phyloP scores from a whole-genome alignment of 2,797 vertebrate species.

The Rhincodon typus region DNA sequence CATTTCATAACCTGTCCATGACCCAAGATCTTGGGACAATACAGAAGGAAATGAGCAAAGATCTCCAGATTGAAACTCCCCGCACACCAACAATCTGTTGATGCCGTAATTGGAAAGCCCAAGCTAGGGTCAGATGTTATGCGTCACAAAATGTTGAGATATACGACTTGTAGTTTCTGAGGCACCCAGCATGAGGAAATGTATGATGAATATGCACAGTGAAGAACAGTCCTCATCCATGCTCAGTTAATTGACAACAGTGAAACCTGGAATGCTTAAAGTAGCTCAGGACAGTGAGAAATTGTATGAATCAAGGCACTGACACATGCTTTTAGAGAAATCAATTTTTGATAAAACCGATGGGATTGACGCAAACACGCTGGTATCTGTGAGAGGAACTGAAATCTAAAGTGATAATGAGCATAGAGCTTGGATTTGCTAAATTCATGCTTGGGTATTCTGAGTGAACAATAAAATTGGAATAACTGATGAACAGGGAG shows the following conservation, averaged over 20 bases:
- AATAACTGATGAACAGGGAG: no score
- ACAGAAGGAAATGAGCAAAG: background rate
- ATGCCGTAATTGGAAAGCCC: background rate
- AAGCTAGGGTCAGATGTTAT: background rate
- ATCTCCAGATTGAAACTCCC: background rate
- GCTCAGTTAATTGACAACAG: background rate
- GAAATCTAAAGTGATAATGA: background rate
- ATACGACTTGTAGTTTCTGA: background rate
- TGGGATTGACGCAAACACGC: background rate
- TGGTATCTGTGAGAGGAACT: background rate
- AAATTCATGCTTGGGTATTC: background rate
- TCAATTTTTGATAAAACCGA: background rate
- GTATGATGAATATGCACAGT: background rate
- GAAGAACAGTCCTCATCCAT: background rate
- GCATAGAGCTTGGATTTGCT: background rate
- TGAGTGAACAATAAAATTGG: no score
- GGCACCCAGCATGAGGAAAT: background rate
- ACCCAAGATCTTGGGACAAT: background rate
- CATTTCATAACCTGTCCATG: background rate
- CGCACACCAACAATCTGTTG: background rate
- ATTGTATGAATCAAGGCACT: no score
- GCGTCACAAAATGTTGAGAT: background rate
- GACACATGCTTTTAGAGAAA: background rate
- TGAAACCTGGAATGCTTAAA: background rate
- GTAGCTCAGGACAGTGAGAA: background rate